Evolutionary conservation across 2,888 invertebrate genomes (phyloP), one percentile per base, ranked within the genome.

Genomic region (Reticulitermes lucifugus): DNA sequence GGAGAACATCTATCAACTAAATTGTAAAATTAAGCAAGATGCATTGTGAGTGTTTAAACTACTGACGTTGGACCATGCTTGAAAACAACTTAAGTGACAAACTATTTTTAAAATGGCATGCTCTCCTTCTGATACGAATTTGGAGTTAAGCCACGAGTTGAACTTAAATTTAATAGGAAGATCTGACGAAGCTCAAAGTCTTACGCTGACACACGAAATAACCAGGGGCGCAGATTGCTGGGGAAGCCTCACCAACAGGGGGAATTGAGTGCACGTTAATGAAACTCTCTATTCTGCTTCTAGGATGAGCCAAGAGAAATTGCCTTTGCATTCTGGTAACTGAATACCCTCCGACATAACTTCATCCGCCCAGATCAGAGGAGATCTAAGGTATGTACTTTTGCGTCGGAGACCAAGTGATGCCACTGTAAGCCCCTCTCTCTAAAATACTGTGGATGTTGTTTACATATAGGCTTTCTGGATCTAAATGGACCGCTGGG

Each of bases 301-400:
- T 25, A n/a, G 55, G 79, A n/a, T 51, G 51, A n/a, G 25, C n/a
- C 14, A 79, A 25, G 55, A 51, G 79, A 55, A 51, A 51, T 79
- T 79, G 43, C 79, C 79, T 79, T 79, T 51, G 79, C 41, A 79
- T 79, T 79, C 79, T 79, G n/a, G 25, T 55, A 79, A 55, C 79
- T 18, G 79, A 79, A 55, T 79, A 51, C 46, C 77, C 43, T n/a
- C 43, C 51, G 55, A 51, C 25, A 22, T 79, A 65, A n/a, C 25
- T 12, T 65, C 60, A 60, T 60, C n/a, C 65, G 65, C 6, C 65
- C n/a, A 25, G 7, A 65, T 2, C 65, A 51, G 79, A 55, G 55
- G 51, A 79, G 55, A n/a, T 79, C 79, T 55, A 51, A 79, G 79
- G 79, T 79, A 51, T 79, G 46, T 25, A 29, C 51, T 25, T 22